Evolutionary conservation across 2,888 invertebrate species (phyloP).

Genomic region (Tribolium freemani): DNA sequence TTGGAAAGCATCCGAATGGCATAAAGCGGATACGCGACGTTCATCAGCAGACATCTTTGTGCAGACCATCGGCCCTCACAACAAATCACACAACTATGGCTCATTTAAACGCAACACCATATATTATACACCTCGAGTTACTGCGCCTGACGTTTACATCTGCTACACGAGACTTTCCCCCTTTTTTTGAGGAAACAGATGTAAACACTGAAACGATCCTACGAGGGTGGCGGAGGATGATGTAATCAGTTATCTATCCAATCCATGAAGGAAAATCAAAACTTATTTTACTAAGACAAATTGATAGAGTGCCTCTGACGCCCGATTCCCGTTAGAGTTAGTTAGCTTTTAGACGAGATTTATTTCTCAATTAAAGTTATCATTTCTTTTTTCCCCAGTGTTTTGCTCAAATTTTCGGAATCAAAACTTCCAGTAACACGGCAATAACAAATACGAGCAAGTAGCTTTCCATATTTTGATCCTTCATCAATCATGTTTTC

Average conservation of each 20-base stretch:
- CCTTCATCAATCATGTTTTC: too few species aligned
- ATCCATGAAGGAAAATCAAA: conserved; percentile 10
- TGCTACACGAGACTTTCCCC: conserved; percentile 2
- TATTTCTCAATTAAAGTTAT: conserved; percentile 19
- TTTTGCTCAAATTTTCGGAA: background rate
- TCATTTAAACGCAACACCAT: conserved; percentile 27
- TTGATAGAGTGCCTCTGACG: background rate
- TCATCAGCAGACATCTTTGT: conserved; percentile 38
- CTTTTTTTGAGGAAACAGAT: background rate
- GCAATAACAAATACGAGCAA: background rate
- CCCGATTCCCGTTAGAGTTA: background rate
- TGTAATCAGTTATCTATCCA: conserved; percentile 1
- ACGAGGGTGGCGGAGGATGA: background rate
- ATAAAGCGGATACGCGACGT: conserved; percentile 44
- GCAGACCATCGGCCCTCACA: conserved; percentile 21
- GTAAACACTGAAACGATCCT: conserved; percentile 9
- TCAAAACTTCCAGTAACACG: background rate
- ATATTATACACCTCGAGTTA: conserved; percentile 14
- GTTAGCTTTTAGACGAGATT: conserved; percentile 17
- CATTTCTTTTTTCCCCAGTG: conserved; percentile 8
- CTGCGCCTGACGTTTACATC: conserved; percentile 18
- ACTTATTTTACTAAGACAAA: conserved; percentile 6
- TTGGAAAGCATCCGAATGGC: conserved; percentile 46
- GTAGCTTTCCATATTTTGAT: too few species aligned
- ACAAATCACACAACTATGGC: conserved; percentile 30